These are phyloP conservation scores for Amblyraja radiata DNA, from an alignment of 2,797 vertebrate genomes.

Conservation along the genomic window DNA sequence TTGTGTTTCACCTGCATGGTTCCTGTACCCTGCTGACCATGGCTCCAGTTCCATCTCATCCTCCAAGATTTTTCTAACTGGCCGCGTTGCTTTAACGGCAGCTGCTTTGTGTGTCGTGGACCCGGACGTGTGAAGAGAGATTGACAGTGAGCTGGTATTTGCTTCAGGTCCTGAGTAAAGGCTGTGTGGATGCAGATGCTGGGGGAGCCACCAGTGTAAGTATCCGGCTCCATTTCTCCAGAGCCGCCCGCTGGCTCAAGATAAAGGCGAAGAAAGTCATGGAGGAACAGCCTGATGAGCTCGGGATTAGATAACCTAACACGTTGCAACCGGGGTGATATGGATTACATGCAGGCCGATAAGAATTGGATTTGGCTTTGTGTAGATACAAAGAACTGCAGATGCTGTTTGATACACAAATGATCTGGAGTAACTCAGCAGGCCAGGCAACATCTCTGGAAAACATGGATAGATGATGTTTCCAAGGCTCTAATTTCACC, in stretches of 20 bases:
- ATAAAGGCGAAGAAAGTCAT: not conserved
- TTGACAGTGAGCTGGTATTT: not conserved
- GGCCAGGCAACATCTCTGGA: too few species aligned
- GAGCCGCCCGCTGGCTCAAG: not conserved
- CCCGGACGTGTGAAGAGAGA: not conserved
- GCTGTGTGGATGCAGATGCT: not conserved
- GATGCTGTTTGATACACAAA: too few species aligned
- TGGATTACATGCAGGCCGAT: too few species aligned
- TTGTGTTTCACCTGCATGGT: not conserved
- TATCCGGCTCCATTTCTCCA: not conserved
- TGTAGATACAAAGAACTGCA: too few species aligned
- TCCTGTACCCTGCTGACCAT: not conserved
- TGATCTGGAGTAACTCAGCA: too few species aligned
- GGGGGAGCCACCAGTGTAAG: not conserved
- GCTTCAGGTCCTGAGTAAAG: conserved; percentile 7
- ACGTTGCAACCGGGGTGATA: not conserved
- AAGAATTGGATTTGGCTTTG: too few species aligned
- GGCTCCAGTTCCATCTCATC: not conserved
- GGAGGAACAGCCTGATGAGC: not conserved
- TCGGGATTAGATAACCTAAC: not conserved
- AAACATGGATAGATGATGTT: too few species aligned
- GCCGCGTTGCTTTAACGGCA: too few species aligned
- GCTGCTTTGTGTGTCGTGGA: not conserved
- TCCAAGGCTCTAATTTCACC: too few species aligned
- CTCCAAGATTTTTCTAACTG: too few species aligned